Evolutionary conservation across 1,140 invertebrate species (phyloP), one percentile per base, ranked within the genome.

Genomic region (Drosophila bipectinata): DNA sequence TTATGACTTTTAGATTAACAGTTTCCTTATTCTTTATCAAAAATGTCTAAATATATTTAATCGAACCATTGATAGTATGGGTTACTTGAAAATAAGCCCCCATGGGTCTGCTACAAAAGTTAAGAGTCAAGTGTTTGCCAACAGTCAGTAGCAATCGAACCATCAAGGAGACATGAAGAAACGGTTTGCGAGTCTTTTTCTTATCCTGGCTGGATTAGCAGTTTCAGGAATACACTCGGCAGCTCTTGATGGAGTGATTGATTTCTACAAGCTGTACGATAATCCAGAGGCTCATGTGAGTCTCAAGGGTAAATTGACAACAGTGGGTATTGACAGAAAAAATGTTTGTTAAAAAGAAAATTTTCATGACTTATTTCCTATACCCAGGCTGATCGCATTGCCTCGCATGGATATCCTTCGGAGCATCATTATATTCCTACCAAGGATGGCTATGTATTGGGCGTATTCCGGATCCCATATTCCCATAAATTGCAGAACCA

Each of bases 371-470:
- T 15, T 26, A 7, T 18, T 1, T 24, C 5, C 18, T n/a, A 12
- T 15, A 1, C 5, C 4, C 1, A 84, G 80, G 15, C 67, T 12
- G 77, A 83, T 39, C 82, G 80, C 1, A 90, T 83, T 39, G 62
- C 73, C 12, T 37, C 34, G 0, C 88, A 88, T 55, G 78, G 78
- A 3, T 95, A 95, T 77, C 93, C 92, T 4, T 80, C 92, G 0
- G 94, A 95, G 80, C 91, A 90, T 2, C 93, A 94, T 69, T 41
- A 87, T 7, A 83, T 93, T 2, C 69, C 66, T 1, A 94, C 93
- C 2, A 58, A 82, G 7, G 93, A 94, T 90, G 93, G 93, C 4
- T 94, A 94, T 62, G 82, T 93, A 1, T 53, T 94, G 6, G 91
- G 83, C 6, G 58, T 93, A 4, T 93, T 93, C 67, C 90, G 93